These are phyloP conservation scores for Plusia festucae DNA, from an alignment of 2,888 invertebrate genomes.

Conservation along the genomic window DNA sequence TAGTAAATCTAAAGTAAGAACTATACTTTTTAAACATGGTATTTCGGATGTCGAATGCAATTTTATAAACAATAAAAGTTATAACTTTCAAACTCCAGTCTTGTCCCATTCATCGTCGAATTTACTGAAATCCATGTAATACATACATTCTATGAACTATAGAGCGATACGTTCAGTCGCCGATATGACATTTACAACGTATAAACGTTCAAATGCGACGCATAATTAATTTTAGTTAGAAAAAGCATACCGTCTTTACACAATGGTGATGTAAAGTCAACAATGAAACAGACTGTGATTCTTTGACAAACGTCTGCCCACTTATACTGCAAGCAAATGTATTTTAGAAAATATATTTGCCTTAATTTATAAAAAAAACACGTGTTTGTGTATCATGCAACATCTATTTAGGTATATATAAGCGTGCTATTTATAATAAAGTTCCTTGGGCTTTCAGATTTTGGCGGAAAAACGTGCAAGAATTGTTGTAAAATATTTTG, in stretches of 20 bases:
- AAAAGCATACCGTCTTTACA: conserved; percentile 19
- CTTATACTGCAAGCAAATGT: not conserved
- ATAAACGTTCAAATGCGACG: conserved; percentile 21
- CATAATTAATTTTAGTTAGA: conserved; percentile 31
- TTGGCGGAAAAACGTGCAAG: no score
- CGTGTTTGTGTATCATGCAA: no score
- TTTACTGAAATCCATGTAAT: no score
- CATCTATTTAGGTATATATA: no score
- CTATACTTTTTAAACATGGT: no score
- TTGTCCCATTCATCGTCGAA: not conserved
- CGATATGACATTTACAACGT: conserved; percentile 36
- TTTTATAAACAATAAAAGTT: not conserved
- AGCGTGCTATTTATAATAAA: no score
- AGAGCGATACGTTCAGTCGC: not conserved
- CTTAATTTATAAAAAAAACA: no score
- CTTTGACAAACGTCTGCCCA: conserved; percentile 2
- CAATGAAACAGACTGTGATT: conserved; percentile 6
- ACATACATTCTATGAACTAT: not conserved
- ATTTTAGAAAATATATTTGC: no score
- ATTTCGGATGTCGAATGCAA: not conserved
- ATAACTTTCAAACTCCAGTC: not conserved
- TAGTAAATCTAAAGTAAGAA: no score
- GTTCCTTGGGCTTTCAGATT: no score
- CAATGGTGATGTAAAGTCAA: not conserved
- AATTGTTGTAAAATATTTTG: no score